phyloP scores from a whole-genome alignment of 2,888 invertebrate genomes.

The Emmelina monodactyla region DNA sequence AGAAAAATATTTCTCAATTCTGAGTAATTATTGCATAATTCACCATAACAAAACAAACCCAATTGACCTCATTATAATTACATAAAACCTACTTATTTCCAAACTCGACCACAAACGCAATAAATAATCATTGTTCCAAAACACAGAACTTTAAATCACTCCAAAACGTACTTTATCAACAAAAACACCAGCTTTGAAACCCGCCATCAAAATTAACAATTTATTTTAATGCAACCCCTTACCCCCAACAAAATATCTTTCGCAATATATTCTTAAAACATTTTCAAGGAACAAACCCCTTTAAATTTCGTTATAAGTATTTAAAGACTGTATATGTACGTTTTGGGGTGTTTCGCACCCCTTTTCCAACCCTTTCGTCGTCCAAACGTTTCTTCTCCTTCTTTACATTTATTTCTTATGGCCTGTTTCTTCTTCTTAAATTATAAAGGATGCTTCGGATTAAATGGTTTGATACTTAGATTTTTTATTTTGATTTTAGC shows the following conservation, averaged over 20 bases:
- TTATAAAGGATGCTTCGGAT: constrained; percentile 48
- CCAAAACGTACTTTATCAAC: no score
- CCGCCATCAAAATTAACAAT: constrained; percentile 1
- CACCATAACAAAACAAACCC: no score
- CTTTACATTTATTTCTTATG: constrained; percentile 68
- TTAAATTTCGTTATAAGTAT: constrained; percentile 21
- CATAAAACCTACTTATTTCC: no score
- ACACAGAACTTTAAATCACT: no score
- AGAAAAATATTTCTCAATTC: no score
- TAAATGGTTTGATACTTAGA: constrained; percentile 43
- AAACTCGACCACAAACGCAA: no score
- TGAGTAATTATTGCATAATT: no score
- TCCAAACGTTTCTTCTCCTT: constrained; percentile 62
- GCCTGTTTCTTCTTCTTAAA: constrained; percentile 68
- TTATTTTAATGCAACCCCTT: constrained; percentile 4
- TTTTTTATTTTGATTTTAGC: no score
- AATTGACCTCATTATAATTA: no score
- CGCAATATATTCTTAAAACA: constrained; percentile 11
- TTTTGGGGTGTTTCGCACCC: constrained; percentile 44
- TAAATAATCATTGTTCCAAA: no score
- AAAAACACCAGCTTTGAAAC: no score
- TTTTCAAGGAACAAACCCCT: constrained; percentile 11
- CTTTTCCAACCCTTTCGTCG: constrained; percentile 63
- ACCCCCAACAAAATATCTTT: constrained; percentile 2
- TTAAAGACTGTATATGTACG: constrained; percentile 36